phyloP scores from a whole-genome alignment of 1,140 invertebrate species.

The Geopemphigus sp. region DNA sequence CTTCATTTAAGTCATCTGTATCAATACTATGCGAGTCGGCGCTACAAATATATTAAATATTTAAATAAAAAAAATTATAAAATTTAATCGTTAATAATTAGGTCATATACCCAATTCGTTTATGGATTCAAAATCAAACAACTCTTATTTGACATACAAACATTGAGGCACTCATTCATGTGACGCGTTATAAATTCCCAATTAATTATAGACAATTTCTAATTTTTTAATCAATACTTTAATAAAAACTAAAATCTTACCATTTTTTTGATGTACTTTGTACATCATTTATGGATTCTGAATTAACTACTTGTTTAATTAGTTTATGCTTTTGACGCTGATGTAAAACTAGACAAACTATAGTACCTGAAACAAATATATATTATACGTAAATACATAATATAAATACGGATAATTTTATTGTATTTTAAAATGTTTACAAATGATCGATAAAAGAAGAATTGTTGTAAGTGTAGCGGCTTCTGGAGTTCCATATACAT shows the following conservation, averaged over 20 bases:
- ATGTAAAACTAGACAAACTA: constrained; percentile 52
- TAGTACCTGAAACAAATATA: constrained; percentile 51
- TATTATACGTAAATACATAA: neutral
- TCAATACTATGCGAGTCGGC: constrained; percentile 34
- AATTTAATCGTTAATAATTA: no score
- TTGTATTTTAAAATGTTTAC: constrained; percentile 56
- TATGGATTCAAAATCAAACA: no score
- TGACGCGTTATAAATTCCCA: no score
- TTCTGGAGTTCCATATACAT: constrained; percentile 74
- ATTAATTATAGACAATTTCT: no score
- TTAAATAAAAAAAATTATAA: neutral
- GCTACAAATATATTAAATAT: neutral
- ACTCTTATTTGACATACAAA: no score
- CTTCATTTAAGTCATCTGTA: constrained; percentile 36
- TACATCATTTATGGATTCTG: constrained; percentile 13
- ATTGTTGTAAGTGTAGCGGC: constrained; percentile 66
- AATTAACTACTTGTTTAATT: constrained; percentile 13
- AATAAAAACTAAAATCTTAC: constrained; percentile 6
- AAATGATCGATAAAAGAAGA: constrained; percentile 67
- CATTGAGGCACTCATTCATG: no score
- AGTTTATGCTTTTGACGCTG: constrained; percentile 33
- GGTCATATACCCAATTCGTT: no score
- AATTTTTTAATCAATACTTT: no score
- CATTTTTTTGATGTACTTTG: constrained; percentile 31
- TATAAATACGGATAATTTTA: neutral